These are phyloP conservation scores for Crocallis elinguaria DNA, from an alignment of 2,888 invertebrate genomes.

Conservation along the genomic window DNA sequence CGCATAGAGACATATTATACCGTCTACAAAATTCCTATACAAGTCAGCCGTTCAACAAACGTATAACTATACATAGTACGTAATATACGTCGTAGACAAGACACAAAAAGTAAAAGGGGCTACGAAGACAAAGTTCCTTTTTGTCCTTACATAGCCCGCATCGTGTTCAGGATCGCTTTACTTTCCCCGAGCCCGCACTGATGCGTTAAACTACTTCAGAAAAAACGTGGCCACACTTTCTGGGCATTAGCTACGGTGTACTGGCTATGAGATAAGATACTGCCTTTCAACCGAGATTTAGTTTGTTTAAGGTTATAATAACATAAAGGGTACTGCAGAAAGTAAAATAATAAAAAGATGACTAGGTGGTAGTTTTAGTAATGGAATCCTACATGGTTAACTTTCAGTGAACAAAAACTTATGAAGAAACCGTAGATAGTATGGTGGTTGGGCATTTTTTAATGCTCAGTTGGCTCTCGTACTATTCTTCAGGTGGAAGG, in stretches of 20 bases:
- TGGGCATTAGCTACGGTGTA: conserved; percentile 1
- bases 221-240: conserved; percentile 8
- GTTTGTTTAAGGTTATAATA: too few species aligned
- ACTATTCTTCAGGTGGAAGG: too few species aligned
- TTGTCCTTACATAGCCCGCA: conserved; percentile 32
- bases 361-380: too few species aligned
- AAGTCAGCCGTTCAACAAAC: background rate
- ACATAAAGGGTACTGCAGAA: too few species aligned
- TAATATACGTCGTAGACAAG: conserved; percentile 29
- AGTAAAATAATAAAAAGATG: too few species aligned
- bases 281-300: background rate
- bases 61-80: background rate
- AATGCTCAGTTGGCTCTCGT: too few species aligned
- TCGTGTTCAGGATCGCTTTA: conserved; percentile 31
- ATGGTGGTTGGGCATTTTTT: too few species aligned
- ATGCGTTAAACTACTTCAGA: conserved; percentile 31
- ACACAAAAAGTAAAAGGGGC: conserved; percentile 25
- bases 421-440: too few species aligned
- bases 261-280: background rate
- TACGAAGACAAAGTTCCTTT: conserved; percentile 30
- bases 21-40: conserved; percentile 2
- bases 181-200: conserved; percentile 25
- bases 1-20: background rate
- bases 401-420: too few species aligned
- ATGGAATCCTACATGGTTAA: too few species aligned